Conservation (phyloP, 2,888 invertebrate genomes). For the Salticus scenicus region DNA sequence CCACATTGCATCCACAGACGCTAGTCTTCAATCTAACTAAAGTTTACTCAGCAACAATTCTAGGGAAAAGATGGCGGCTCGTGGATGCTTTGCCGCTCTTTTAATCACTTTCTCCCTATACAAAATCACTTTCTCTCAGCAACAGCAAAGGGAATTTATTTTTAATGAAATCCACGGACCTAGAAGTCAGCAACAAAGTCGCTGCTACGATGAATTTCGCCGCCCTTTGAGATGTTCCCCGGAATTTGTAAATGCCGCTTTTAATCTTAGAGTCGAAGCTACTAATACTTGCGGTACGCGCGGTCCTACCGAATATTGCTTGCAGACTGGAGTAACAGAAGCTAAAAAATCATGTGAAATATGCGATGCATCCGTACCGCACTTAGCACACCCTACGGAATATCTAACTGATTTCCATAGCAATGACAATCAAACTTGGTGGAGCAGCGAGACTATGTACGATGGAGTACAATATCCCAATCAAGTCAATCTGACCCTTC, state of each 20-base stretch:
- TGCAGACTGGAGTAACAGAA: conserved; percentile 87
- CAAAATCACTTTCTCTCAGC: not conserved
- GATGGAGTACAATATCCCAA: conserved; percentile 93
- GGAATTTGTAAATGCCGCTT: conserved; percentile 97
- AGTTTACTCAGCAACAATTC: too few relatives aligned
- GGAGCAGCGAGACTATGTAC: conserved; percentile 98
- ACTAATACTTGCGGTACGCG: conserved; percentile 96
- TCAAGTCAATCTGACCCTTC: conserved; percentile 92
- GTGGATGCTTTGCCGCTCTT: not conserved
- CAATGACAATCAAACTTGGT: conserved; percentile 93
- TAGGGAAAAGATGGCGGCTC: not conserved
- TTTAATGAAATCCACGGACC: conserved; percentile 27
- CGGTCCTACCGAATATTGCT: conserved; percentile 87
- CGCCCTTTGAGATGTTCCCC: conserved; percentile 90
- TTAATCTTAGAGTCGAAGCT: conserved; percentile 89
- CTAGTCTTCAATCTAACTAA: too few relatives aligned
- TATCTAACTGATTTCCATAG: conserved; percentile 94
- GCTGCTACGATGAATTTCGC: conserved; percentile 75
- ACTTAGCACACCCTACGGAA: conserved; percentile 82
- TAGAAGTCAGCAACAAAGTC: conserved; percentile 37
- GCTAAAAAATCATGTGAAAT: conserved; percentile 85
- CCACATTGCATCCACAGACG: too few relatives aligned
- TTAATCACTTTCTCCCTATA: not conserved
- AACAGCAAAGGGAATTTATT: conserved; percentile 32
- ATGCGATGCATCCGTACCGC: conserved; percentile 81